Base-by-base conservation (phyloP, 64 coral and sea anemone genomes). In the Montipora sp. region DNA sequence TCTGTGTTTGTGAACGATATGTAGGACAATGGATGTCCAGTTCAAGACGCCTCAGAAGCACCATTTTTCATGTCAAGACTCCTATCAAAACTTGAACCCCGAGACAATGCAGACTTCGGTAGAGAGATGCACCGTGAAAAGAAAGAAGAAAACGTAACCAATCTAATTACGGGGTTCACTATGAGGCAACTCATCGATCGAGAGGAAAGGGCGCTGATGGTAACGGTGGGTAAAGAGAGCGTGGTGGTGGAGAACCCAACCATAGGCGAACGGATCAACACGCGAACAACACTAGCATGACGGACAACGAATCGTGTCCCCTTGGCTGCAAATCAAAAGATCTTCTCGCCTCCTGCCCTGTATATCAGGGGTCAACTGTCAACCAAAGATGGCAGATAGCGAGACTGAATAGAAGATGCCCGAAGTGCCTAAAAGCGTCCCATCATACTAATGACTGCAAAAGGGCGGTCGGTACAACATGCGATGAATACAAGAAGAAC, bases 401-500 rank as follows among this genome's bases (percentile, higher is more conserved):
- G 15, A 94, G 77, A 68, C 22, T 77, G 16, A n/a, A 78, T 53
- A 83, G 73, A 59, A 48, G 59, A 72, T 91, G 66, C 20, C 77
- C 63, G 15, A 94, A 89, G 15, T 94, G 93, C 73, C 36, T 94
- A 21, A 76, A 22, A 77, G 50, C 19, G 3, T 90, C 87, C 43
- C 87, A 94, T 55, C 93, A 90, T 21, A 94, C 80, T 8, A 70
- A 94, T 47, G 55, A 79, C 44, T 94, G 87, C 36, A 75, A 83
- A 75, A 90, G 83, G 59, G 58, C 69, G 8, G 87, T 90, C 53
- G 11, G 53, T 7, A 57, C 53, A 57, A 8, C 53, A 11, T 57
- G 53, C 53, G 53, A 57, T 57, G 11, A 57, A 57, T 8, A 8
- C 11, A 57, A 57, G 53, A 57, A 57, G 53, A 57, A 11, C 53